phyloP scores from a whole-genome alignment of 1,140 invertebrate species.

The Rhizoglyphus robini region DNA sequence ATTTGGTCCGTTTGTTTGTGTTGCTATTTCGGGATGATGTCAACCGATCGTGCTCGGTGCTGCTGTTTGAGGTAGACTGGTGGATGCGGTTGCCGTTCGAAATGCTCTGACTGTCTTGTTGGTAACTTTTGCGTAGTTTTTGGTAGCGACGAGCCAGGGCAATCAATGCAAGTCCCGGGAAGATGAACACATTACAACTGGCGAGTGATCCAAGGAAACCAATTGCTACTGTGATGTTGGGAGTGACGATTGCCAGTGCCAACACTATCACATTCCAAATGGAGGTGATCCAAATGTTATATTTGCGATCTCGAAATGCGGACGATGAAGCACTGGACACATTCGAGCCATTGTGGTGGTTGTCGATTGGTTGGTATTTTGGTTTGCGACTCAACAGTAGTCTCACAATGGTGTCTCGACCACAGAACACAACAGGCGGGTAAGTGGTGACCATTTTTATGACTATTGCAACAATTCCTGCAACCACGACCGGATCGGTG shows the following conservation, averaged over 20 bases:
- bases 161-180: conserved; percentile 23
- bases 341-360: not conserved
- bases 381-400: conserved; percentile 29
- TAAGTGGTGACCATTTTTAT: conserved; percentile 57
- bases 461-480: conserved; percentile 45
- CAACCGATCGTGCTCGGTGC: not conserved
- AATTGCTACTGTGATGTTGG: conserved; percentile 52
- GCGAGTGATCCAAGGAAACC: conserved; percentile 42
- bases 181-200: conserved; percentile 23
- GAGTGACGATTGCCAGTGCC: conserved; percentile 44
- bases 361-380: conserved; percentile 20
- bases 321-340: not conserved
- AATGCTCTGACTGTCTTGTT: not conserved
- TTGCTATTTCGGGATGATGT: not conserved
- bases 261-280: conserved; percentile 47
- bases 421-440: conserved; percentile 54
- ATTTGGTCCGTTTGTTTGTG: not conserved
- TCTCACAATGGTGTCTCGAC: conserved; percentile 39
- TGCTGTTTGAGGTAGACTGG: no score
- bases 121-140: not conserved
- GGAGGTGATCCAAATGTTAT: conserved; percentile 39
- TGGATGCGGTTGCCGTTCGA: no score
- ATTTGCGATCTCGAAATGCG: conserved; percentile 24
- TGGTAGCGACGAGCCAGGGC: not conserved
- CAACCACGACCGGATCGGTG: conserved; percentile 35